These are phyloP conservation scores for Geotria australis DNA, from an alignment of 2,797 vertebrate species.

Conservation along the genomic window DNA sequence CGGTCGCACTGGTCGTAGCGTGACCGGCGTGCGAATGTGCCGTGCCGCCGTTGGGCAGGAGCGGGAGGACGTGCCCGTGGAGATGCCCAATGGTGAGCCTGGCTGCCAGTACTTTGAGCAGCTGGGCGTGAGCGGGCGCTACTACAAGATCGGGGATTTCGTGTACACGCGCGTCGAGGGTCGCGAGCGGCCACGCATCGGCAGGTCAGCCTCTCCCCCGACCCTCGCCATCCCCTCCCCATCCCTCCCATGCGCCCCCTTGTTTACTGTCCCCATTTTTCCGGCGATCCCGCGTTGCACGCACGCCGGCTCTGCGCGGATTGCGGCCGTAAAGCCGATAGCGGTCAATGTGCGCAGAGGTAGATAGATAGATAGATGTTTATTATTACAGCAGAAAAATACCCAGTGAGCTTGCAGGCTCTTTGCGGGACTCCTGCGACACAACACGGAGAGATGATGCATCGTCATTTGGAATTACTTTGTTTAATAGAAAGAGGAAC, in stretches of 20 bases:
- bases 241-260: neutral
- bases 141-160: slow-evolving; percentile 79
- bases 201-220: slow-evolving; percentile 23
- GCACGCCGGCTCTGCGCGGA: neutral
- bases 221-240: neutral
- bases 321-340: neutral
- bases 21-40: too few relatives aligned
- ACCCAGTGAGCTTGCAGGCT: too few relatives aligned
- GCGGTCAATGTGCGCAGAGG: neutral
- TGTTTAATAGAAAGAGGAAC: too few relatives aligned
- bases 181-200: slow-evolving; percentile 59
- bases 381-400: too few relatives aligned
- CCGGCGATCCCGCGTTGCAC: neutral
- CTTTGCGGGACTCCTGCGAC: too few relatives aligned
- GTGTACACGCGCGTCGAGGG: slow-evolving; percentile 84
- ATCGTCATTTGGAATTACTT: too few relatives aligned
- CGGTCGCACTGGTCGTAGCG: too few relatives aligned
- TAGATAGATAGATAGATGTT: too few relatives aligned
- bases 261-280: neutral
- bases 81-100: slow-evolving; percentile 66
- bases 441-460: too few relatives aligned
- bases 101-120: slow-evolving; percentile 88
- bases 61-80: slow-evolving; percentile 61
- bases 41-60: slow-evolving; percentile 19
- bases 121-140: slow-evolving; percentile 64